A percentile compares a stretch with the other conserved stretches of the same genome.
phyloP scores from a whole-genome alignment of 1,140 invertebrate genomes.

The Caenorhabditis inopinata region DNA sequence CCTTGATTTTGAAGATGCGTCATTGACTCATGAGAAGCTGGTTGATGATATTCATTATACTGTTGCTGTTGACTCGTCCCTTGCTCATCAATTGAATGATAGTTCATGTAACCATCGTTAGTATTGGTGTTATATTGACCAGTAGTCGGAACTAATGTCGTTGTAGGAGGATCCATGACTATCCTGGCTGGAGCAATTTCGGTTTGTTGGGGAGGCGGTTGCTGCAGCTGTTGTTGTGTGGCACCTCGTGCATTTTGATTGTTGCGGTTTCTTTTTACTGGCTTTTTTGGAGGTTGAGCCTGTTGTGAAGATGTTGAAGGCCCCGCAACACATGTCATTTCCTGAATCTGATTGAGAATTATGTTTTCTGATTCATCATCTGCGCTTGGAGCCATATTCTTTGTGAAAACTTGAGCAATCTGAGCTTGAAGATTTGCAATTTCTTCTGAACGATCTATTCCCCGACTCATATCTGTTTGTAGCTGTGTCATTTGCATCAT shows the following conservation, averaged over 20 bases:
- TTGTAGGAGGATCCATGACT: not conserved
- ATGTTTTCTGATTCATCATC: not conserved
- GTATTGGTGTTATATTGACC: not conserved
- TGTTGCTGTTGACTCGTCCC: slow-evolving; percentile 11
- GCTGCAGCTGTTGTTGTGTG: not conserved
- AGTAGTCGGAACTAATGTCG: not conserved
- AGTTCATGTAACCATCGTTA: not conserved
- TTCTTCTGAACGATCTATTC: not conserved
- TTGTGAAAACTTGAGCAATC: not conserved
- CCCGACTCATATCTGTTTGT: not conserved
- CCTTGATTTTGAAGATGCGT: not conserved
- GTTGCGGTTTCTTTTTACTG: no score
- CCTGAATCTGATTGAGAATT: not conserved
- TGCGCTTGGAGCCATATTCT: not conserved
- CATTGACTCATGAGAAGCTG: not conserved
- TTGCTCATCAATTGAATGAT: not conserved
- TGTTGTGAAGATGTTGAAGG: not conserved
- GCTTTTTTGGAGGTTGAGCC: not conserved
- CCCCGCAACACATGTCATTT: not conserved
- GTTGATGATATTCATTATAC: not conserved
- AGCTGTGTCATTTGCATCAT: not conserved
- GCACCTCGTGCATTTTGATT: not conserved
- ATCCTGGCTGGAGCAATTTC: not conserved
- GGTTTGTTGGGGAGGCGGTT: not conserved
- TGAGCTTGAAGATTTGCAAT: not conserved